Base-by-base conservation (phyloP, 2,888 invertebrate genomes). In the Aspidiotus rigidus region DNA sequence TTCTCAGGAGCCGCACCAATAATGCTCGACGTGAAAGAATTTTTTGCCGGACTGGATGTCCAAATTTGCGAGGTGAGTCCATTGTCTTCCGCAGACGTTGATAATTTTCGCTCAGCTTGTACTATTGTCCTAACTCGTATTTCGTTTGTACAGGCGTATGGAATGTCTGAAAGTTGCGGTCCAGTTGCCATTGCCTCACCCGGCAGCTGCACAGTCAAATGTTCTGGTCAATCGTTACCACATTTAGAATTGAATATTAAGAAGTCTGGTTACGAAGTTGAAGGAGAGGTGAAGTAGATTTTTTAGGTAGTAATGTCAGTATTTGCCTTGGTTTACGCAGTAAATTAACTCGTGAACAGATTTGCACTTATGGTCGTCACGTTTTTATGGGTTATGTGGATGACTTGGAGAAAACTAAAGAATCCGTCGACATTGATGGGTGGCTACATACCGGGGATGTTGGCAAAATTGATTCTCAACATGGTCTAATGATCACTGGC, bases 311-410 rank as follows among this genome's bases (percentile, higher is more conserved):
- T 11, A 49, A 49, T 13, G 11, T 49, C 10, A 49, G n/a, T 13
- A 3, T 49, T 49, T 13, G 1, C 49, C 2, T 49, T 49, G 10
- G 11, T 49, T 49, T 49, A 49, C 49, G n/a, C 6, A 13, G n/a
- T 6, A 13, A 49, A 49, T 49, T 49, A 49, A n/a, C 10, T 49
- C 6, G n/a, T 11, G 49, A 13, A 16, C 44, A 71, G 71, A 62
- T 72, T 10, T 71, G 70, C 77, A 85, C 93, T 82, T 82, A 84
- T 59, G 95, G 95, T 11, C 85, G 95, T 39, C 89, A 93, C 76
- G 83, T 94, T 8, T 92, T 91, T 78, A 94, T 95, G 93, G 95
- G 95, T 0, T 96, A 96, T 76, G 81, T 94, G 59, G 81, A 84
- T 73, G 85, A 86, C 63, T 81, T 83, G 59, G 87, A 85, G 71